Evolutionary conservation across 2,888 invertebrate species (phyloP).

Genomic region (Spicauda simplicius): DNA sequence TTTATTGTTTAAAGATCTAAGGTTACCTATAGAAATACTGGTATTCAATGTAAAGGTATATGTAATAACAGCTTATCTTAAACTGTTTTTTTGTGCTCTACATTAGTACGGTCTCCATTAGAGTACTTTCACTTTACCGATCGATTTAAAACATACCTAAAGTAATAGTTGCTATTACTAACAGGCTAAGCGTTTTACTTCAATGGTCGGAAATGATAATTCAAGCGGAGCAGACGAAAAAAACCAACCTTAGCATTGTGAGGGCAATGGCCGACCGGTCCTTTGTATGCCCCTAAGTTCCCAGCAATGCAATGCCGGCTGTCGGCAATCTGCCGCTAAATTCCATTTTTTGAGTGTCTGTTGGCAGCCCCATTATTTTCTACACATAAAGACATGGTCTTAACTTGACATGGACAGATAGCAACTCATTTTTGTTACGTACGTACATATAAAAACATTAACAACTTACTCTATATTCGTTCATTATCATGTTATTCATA

Average conservation of each 20-base stretch:
- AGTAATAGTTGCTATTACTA: not conserved
- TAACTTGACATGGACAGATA: constrained; percentile 29
- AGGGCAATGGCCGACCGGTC: constrained; percentile 66
- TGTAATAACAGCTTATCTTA: not conserved
- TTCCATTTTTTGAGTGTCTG: constrained; percentile 37
- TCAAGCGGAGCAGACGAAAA: constrained; percentile 52
- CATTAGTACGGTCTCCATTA: not conserved
- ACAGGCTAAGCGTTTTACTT: constrained; percentile 25
- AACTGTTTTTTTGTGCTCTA: not conserved
- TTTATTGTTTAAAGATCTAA: too few relatives aligned
- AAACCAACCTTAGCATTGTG: constrained; percentile 56
- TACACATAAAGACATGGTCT: constrained; percentile 25
- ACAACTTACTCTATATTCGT: too few relatives aligned
- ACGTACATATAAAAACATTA: too few relatives aligned
- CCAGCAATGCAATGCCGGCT: constrained; percentile 41
- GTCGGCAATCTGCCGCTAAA: constrained; percentile 42
- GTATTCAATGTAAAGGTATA: too few relatives aligned
- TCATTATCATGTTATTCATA: too few relatives aligned
- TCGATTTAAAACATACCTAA: not conserved
- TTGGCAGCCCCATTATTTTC: constrained; percentile 33
- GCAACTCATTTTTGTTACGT: not conserved
- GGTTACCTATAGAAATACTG: too few relatives aligned
- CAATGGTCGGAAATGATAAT: constrained; percentile 46
- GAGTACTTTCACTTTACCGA: not conserved
- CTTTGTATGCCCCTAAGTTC: constrained; percentile 35